Conservation (phyloP, 2,888 invertebrate species). For the Drosophila emarginata region DNA sequence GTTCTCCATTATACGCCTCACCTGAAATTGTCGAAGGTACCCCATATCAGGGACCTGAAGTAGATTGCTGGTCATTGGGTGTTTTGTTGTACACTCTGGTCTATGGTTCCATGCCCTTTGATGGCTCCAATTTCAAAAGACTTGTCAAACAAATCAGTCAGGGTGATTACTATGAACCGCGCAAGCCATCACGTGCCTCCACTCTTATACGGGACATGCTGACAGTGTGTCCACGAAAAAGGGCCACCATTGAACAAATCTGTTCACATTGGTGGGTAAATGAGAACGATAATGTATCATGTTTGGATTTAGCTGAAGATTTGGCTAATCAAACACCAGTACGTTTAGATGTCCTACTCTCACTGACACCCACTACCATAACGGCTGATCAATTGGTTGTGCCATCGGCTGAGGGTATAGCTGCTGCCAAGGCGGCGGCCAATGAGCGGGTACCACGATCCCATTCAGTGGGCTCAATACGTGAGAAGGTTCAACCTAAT, state of each 20-base stretch:
- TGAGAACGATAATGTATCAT: constrained; percentile 90
- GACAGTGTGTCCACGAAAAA: constrained; percentile 93
- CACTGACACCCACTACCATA: constrained; percentile 91
- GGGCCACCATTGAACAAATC: constrained; percentile 96
- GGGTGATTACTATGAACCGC: constrained; percentile 98
- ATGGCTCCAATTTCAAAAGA: constrained; percentile 98
- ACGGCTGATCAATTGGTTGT: constrained; percentile 89
- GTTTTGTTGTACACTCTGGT: constrained; percentile 98
- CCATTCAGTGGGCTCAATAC: constrained; percentile 89
- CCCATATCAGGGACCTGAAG: constrained; percentile 98
- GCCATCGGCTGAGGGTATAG: constrained; percentile 84
- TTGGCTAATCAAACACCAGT: constrained; percentile 95
- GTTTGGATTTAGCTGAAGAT: constrained; percentile 93
- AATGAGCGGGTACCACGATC: constrained; percentile 85
- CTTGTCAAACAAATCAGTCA: constrained; percentile 98
- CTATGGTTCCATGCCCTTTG: constrained; percentile 99
- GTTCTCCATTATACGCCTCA: constrained; percentile 97
- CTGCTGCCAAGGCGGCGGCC: constrained; percentile 82
- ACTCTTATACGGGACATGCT: constrained; percentile 97
- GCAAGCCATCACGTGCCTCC: constrained; percentile 96
- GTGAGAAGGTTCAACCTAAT: constrained; percentile 86
- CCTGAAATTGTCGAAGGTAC: constrained; percentile 99
- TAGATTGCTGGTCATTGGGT: constrained; percentile 96
- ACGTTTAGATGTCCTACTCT: constrained; percentile 91
- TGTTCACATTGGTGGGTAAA: constrained; percentile 99